Evolutionary conservation across 2,797 vertebrate species (phyloP).

Genomic region (Perodicticus potto): DNA sequence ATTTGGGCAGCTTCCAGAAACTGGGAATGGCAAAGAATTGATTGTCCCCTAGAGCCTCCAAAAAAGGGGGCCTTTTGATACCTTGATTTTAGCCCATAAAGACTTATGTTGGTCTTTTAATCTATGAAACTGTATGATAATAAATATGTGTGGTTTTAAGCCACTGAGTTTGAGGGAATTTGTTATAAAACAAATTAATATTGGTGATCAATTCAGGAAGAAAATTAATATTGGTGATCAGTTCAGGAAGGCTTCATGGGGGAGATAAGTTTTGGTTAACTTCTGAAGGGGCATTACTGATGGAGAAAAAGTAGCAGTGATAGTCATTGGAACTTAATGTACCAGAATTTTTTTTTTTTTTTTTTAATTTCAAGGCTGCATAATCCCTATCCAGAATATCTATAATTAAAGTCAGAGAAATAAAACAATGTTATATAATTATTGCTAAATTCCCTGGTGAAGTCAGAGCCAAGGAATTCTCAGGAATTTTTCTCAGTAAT

Average conservation of each 20-base stretch:
- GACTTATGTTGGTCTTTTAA: neutral
- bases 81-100: neutral
- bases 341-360: too few species aligned
- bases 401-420: neutral
- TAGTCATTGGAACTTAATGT: neutral
- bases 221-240: neutral
- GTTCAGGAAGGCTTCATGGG: neutral
- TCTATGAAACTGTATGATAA: neutral
- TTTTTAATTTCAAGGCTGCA: neutral
- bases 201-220: too few species aligned
- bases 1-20: neutral
- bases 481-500: neutral
- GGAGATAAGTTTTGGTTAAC: neutral
- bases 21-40: neutral
- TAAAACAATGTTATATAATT: neutral
- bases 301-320: slow-evolving; percentile 7
- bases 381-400: neutral
- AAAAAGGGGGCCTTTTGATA: neutral
- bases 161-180: neutral
- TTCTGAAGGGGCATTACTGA: neutral
- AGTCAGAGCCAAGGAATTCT: slow-evolving; percentile 21
- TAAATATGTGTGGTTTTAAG: neutral
- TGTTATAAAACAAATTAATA: neutral
- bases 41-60: neutral
- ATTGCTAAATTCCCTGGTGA: neutral